phyloP scores from a whole-genome alignment of 2,797 vertebrate genomes.

The Sandelia bainsii region DNA sequence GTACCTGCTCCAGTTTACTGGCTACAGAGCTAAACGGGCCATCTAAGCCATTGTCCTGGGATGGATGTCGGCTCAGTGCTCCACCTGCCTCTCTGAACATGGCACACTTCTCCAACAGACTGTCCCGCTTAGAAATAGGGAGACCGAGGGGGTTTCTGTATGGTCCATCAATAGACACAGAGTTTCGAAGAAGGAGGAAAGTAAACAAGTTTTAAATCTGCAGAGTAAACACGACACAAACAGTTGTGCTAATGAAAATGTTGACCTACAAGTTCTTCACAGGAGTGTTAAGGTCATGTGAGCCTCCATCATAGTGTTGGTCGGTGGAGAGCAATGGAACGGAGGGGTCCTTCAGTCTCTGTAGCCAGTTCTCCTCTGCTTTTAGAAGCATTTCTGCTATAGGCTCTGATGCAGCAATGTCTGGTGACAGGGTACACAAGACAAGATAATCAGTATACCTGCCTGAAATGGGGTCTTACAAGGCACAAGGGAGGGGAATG shows the following conservation, averaged over 20 bases:
- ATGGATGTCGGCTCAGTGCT: constrained; percentile 82
- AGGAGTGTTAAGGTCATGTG: constrained; percentile 83
- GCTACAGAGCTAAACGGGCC: constrained; percentile 68
- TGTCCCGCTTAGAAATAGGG: constrained; percentile 94
- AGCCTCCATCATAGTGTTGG: constrained; percentile 87
- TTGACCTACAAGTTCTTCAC: constrained; percentile 90
- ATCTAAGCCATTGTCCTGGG: constrained; percentile 88
- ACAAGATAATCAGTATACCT: not conserved
- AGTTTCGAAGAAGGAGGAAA: not conserved
- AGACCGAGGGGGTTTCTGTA: constrained; percentile 87
- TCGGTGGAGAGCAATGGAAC: constrained; percentile 79
- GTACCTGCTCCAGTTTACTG: constrained; percentile 91
- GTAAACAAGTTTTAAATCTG: not conserved
- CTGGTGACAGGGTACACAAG: constrained; percentile 74
- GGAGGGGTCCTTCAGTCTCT: constrained; percentile 83
- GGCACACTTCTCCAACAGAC: constrained; percentile 92
- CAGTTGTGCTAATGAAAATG: not conserved
- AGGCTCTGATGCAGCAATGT: constrained; percentile 88
- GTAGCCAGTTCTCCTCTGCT: constrained; percentile 89
- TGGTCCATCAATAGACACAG: not conserved
- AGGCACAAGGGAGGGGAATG: constrained; percentile 64
- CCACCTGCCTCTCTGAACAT: constrained; percentile 93
- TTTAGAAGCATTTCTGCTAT: constrained; percentile 90
- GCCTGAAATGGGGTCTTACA: constrained; percentile 74
- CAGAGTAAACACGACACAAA: not conserved